Evolutionary conservation across 2,797 vertebrate genomes (phyloP).

Genomic region (Ambastaia sidthimunki): DNA sequence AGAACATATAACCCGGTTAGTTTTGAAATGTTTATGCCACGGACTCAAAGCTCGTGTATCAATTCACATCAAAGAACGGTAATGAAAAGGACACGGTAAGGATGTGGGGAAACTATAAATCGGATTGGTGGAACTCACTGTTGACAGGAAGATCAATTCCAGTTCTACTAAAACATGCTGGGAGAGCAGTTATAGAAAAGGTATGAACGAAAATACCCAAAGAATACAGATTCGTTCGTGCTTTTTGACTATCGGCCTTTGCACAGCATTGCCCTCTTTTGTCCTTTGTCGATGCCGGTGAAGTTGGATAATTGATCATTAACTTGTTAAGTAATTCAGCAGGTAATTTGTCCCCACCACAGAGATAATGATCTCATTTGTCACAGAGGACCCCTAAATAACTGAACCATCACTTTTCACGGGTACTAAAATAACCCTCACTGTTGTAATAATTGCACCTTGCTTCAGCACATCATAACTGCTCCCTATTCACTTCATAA

Average conservation of each 20-base stretch:
- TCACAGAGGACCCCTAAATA: conserved; percentile 66
- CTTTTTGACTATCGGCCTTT: not conserved
- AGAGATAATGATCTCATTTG: conserved; percentile 71
- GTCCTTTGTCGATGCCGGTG: conserved; percentile 1
- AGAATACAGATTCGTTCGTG: not conserved
- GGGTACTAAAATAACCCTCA: conserved; percentile 62
- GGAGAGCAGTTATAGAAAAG: not conserved
- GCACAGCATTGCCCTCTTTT: conserved; percentile 16
- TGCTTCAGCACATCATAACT: conserved; percentile 26
- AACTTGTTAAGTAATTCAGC: conserved; percentile 60
- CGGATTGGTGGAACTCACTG: not conserved
- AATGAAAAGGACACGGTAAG: not conserved
- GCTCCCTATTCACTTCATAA: conserved; percentile 20
- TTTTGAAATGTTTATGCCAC: not conserved
- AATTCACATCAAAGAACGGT: conserved; percentile 11
- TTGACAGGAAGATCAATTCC: not conserved
- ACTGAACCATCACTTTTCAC: conserved; percentile 55
- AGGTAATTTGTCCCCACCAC: conserved; percentile 62
- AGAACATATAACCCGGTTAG: not conserved
- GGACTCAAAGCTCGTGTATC: conserved; percentile 1
- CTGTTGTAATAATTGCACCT: conserved; percentile 59
- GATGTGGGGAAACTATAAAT: not conserved
- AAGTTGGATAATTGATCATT: conserved; percentile 62
- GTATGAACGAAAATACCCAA: not conserved
- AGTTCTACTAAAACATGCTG: not conserved